phyloP scores from a whole-genome alignment of 2,888 invertebrate genomes.

The Cynaeus angustus region DNA sequence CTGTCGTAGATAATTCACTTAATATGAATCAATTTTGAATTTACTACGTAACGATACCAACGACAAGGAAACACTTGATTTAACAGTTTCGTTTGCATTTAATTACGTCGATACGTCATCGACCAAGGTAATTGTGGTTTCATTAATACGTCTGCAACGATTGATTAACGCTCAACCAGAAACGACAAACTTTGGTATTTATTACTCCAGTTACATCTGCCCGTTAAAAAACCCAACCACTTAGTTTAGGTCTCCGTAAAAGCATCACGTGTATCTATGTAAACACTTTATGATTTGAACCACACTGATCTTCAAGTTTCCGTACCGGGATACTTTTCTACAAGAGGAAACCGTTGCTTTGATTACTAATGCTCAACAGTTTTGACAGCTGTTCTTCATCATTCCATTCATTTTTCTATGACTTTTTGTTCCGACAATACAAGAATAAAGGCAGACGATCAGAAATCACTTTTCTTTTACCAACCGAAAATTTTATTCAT shows the following conservation, averaged over 20 bases:
- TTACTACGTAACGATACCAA: conserved; percentile 20
- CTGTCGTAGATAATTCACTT: conserved; percentile 52
- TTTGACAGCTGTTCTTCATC: conserved; percentile 42
- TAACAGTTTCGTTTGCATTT: conserved; percentile 7
- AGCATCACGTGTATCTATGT: conserved; percentile 1
- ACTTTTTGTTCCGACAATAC: conserved; percentile 29
- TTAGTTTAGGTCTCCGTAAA: no score
- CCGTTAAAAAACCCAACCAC: no score
- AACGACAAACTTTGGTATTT: no score
- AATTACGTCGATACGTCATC: not conserved
- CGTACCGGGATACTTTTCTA: not conserved
- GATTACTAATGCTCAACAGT: conserved; percentile 47
- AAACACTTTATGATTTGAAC: conserved; percentile 36
- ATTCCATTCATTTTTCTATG: conserved; percentile 15
- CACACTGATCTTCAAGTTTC: conserved; percentile 26
- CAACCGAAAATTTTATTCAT: conserved; percentile 32
- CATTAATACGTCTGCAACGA: no score
- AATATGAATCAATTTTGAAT: conserved; percentile 51
- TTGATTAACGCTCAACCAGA: no score
- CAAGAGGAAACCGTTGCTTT: conserved; percentile 23
- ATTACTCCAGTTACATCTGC: no score
- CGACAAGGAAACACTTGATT: conserved; percentile 17
- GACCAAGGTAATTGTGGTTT: no score
- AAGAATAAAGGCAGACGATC: no score
- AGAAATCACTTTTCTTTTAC: conserved; percentile 9